Evolutionary conservation across 1,140 invertebrate species (phyloP).

Genomic region (Psix sp.): DNA sequence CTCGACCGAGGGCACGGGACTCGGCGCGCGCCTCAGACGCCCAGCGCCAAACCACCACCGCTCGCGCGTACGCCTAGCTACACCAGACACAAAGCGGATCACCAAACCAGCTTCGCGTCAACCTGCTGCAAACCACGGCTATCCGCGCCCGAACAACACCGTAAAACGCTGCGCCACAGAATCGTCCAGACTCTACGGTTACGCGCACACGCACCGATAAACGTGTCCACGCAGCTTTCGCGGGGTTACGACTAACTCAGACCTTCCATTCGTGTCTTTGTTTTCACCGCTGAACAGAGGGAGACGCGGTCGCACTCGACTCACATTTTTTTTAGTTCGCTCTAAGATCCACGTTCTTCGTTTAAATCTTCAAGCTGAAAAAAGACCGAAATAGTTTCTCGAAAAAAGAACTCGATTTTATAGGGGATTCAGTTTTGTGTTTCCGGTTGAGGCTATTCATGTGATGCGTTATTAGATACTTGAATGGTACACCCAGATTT

Average conservation of each 20-base stretch:
- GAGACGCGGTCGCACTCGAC: no score
- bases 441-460: no score
- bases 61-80: not conserved
- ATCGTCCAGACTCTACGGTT: constrained; percentile 3
- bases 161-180: constrained; percentile 22
- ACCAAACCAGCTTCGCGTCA: not conserved
- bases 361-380: no score
- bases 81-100: no score
- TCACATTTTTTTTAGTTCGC: no score
- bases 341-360: no score
- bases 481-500: no score
- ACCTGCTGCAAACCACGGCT: not conserved
- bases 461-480: no score
- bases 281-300: no score
- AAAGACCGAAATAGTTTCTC: no score
- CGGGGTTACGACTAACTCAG: not conserved
- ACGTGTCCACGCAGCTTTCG: constrained; percentile 22
- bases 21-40: constrained; percentile 7
- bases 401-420: no score
- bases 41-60: not conserved
- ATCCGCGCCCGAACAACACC: constrained; percentile 7
- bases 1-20: constrained; percentile 34
- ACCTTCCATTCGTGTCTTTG: not conserved
- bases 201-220: constrained; percentile 32
- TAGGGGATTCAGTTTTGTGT: no score